Percentiles rank a stretch among this genome's conserved stretches.
phyloP scores from a whole-genome alignment of 2,797 vertebrate genomes.

The Iguana delicatissima region DNA sequence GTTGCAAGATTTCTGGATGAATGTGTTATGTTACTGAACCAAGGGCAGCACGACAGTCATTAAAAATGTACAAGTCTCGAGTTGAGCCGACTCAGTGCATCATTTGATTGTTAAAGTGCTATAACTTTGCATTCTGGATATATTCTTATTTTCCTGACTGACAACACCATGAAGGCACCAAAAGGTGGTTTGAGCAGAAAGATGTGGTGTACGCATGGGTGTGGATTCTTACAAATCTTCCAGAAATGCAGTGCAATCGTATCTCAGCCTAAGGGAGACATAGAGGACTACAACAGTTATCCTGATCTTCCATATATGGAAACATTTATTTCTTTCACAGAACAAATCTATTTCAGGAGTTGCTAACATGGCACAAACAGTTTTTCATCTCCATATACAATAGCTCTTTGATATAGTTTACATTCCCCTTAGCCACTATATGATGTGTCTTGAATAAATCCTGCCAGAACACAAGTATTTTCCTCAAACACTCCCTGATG shows the following conservation, averaged over 20 bases:
- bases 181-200: not conserved
- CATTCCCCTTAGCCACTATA: not conserved
- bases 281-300: not conserved
- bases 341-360: not conserved
- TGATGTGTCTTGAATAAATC: not conserved
- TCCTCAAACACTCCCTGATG: not conserved
- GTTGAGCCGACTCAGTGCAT: too few relatives aligned
- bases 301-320: not conserved
- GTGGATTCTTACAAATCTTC: not conserved
- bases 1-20: too few relatives aligned
- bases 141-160: too few relatives aligned
- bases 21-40: too few relatives aligned
- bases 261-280: not conserved
- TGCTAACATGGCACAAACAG: not conserved
- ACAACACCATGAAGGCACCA: not conserved
- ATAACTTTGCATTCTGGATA: too few relatives aligned
- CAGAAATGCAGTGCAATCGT: not conserved
- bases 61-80: too few relatives aligned
- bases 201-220: not conserved
- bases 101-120: too few relatives aligned
- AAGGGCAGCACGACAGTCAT: too few relatives aligned
- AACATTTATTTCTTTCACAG: not conserved
- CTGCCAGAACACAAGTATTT: not conserved
- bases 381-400: not conserved
- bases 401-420: not conserved